Evolutionary conservation across 2,888 invertebrate genomes (phyloP), one percentile per base, ranked within the genome.

Genomic region (Cephonodes hylas): DNA sequence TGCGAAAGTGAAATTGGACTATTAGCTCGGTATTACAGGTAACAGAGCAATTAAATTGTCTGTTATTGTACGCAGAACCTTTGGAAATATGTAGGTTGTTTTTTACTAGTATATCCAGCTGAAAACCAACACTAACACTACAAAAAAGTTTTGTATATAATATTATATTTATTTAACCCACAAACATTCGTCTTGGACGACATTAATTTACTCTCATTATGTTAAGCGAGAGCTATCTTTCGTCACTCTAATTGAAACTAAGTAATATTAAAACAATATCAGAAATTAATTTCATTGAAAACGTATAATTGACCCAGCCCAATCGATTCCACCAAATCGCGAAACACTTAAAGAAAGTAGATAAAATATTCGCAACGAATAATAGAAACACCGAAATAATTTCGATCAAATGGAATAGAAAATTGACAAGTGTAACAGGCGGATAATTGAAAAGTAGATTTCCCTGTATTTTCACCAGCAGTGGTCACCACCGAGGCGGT

Each of bases 381-480:
- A 18, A 34, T 46, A 46, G 59, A 46, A 59, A 59, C 59, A 22
- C 20, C 46, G 46, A 53, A 38, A 38, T 42, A 58, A 38, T 53
- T 53, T 53, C 42, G 48, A 45, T 38, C 31, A 38, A 22, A 60
- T 48, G 58, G 48, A 23, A 44, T 48, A 42, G 62, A 63, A 63
- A 59, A 42, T 34, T 44, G 57, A n/a, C 44, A 31, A 27, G 34
- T 53, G 31, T 60, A 63, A 63, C 38, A 15, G 57, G 42, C 48
- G 58, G 42, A 58, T 60, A 48, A 60, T 45, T 58, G 46, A 13
- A 42, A 34, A 58, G 46, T 48, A 18, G 56, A 56, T 64, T 64
- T 61, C 64, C 61, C 59, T 45, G 46, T 56, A 44, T 61, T 64
- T 64, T 61, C 64, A 61, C 61, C 53, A 45, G 15, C 42, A 20